Conservation (phyloP, 1,140 invertebrate genomes). For the Lethocerus indicus region DNA sequence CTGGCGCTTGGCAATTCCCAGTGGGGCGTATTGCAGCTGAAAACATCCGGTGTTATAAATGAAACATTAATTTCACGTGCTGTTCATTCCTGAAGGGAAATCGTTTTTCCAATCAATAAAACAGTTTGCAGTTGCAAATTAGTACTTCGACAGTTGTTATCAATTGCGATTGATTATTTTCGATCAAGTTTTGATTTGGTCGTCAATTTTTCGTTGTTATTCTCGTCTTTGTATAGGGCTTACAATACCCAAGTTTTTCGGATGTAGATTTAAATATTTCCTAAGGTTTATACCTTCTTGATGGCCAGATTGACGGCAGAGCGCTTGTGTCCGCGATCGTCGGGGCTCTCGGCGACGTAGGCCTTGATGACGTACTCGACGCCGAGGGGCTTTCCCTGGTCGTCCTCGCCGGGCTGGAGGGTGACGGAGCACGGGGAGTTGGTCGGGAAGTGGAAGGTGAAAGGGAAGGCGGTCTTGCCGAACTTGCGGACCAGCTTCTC, state of each 20-base stretch:
- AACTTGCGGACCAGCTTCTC: slow-evolving; percentile 69
- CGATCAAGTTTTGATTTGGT: too few relatives aligned
- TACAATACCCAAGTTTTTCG: too few relatives aligned
- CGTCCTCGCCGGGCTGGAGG: slow-evolving; percentile 64
- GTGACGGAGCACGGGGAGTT: slow-evolving; percentile 76
- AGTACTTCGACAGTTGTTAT: too few relatives aligned
- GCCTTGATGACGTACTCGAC: slow-evolving; percentile 78
- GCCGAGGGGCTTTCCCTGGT: slow-evolving; percentile 77
- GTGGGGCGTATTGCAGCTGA: slow-evolving; percentile 56
- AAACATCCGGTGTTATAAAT: too few relatives aligned
- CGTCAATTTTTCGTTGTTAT: too few relatives aligned
- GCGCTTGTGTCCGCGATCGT: slow-evolving; percentile 66
- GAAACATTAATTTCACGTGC: too few relatives aligned
- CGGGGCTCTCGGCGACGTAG: slow-evolving; percentile 63
- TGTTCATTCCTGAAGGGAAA: too few relatives aligned
- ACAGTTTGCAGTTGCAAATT: too few relatives aligned
- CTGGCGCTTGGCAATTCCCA: slow-evolving; percentile 47
- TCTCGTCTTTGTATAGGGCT: too few relatives aligned
- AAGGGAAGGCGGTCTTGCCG: slow-evolving; percentile 62
- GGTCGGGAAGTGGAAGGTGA: slow-evolving; percentile 62
- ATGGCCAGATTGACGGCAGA: slow-evolving; percentile 71
- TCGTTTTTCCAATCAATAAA: too few relatives aligned
- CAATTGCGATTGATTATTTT: too few relatives aligned
- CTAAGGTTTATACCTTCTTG: slow-evolving; percentile 55
- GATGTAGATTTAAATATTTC: too few relatives aligned